Base-by-base conservation (phyloP, 1,140 invertebrate genomes). In the Schlechtendalia chinensis region DNA sequence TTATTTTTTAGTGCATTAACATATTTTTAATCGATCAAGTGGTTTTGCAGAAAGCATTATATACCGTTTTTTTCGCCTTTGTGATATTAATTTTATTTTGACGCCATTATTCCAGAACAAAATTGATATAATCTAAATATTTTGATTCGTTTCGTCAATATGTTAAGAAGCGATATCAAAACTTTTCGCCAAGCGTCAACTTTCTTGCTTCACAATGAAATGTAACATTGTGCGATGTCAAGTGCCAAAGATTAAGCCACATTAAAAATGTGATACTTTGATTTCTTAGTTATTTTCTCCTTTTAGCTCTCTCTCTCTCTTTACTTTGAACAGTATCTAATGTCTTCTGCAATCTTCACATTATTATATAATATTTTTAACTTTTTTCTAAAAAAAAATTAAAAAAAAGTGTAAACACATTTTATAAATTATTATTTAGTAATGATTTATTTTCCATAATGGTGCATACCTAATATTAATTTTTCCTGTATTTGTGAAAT, bases 11-110 rank as follows among this genome's bases (percentile, higher is more conserved):
- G 75, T 47, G 22, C 10, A 79, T 79, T 79, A 79, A 79, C 75
- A 79, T 61, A 79, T 61, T 79, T 79, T 79, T 79, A 79, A 79
- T 79, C 56, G 74, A 77, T 77, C 58, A 79, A 79, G 75, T 79
- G 75, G 75, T 79, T 61, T 79, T 79, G 75, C 75, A 79, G 75
- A 79, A 79, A 45, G 75, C 58, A 61, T 79, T 79, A 79, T 59
- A 17, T 79, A 61, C 75, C 39, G 32, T 45, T 79, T 75, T 79
- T 79, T 47, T 74, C 32, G 32, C 58, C 27, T 79, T 61, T 79
- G 75, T 79, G 75, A 79, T 79, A 79, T 79, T 79, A 79, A 79
- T 79, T 61, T 58, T 63, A 79, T 79, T 79, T 79, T 61, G 17
- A 79, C 32, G 56, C 58, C 58, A 47, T 61, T 47, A 61, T 29